phyloP scores from a whole-genome alignment of 2,113 vertebrate species.

The Daubentonia madagascariensis region DNA sequence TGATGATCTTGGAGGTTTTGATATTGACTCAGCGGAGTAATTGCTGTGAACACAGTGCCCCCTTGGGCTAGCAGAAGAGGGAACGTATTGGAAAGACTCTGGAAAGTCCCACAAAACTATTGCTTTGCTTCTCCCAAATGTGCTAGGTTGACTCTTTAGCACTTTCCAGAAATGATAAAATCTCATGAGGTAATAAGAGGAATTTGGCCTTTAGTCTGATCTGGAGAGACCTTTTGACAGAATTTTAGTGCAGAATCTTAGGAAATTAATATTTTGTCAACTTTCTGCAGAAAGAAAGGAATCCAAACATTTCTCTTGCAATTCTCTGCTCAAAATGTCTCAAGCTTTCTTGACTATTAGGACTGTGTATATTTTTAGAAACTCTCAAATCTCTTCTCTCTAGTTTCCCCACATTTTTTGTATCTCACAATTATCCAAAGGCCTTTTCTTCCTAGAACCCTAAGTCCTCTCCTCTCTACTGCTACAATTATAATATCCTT shows the following conservation, averaged over 20 bases:
- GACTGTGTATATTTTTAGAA: background rate
- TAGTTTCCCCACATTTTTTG: background rate
- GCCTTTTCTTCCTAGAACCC: background rate
- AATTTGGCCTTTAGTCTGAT: background rate
- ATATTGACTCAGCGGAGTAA: background rate
- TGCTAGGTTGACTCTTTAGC: background rate
- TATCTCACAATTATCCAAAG: background rate
- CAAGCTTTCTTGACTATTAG: background rate
- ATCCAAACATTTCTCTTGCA: background rate
- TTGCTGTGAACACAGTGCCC: rapidly evolving
- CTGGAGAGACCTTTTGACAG: background rate
- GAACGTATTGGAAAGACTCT: background rate
- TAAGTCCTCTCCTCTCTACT: background rate
- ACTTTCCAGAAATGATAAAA: background rate
- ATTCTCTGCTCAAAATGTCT: background rate
- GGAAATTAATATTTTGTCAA: background rate
- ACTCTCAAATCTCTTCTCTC: background rate
- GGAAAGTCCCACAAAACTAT: background rate
- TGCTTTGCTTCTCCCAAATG: background rate
- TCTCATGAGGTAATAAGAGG: background rate
- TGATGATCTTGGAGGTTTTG: background rate
- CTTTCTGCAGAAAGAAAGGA: background rate
- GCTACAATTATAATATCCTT: background rate
- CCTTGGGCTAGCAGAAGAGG: background rate
- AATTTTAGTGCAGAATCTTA: background rate